Conservation (phyloP, 2,113 vertebrate species). For the Rousettus leschenaultii region DNA sequence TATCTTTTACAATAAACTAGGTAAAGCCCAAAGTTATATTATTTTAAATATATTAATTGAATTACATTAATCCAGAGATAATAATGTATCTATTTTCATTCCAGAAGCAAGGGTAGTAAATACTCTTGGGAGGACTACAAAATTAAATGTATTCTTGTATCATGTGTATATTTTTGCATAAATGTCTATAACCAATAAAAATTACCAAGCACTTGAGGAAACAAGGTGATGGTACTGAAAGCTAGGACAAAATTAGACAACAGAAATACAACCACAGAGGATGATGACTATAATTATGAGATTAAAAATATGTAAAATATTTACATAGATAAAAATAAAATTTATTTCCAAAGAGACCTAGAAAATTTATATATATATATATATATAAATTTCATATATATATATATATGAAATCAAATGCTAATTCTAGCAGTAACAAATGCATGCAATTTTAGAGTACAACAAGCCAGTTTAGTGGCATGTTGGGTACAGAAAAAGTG, state of each 20-base stretch:
- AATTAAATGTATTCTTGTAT: neutral
- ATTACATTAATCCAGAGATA: neutral
- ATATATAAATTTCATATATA: too few species aligned
- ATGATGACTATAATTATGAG: neutral
- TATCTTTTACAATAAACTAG: neutral
- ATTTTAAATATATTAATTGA: neutral
- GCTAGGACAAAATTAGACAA: neutral
- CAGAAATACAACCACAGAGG: neutral
- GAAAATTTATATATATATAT: neutral
- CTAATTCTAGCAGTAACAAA: neutral
- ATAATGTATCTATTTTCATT: neutral
- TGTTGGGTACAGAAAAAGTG: neutral
- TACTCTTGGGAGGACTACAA: neutral
- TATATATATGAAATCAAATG: neutral
- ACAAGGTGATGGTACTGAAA: neutral
- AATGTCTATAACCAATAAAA: neutral
- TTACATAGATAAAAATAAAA: neutral
- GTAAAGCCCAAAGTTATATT: neutral
- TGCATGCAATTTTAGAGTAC: neutral
- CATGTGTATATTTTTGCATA: neutral
- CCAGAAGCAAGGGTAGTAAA: neutral
- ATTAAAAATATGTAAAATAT: neutral
- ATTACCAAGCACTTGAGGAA: neutral
- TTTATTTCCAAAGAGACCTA: neutral
- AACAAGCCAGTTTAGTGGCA: neutral